Base-by-base conservation (phyloP, 2,888 invertebrate species). In the Leistus spinibarbis region DNA sequence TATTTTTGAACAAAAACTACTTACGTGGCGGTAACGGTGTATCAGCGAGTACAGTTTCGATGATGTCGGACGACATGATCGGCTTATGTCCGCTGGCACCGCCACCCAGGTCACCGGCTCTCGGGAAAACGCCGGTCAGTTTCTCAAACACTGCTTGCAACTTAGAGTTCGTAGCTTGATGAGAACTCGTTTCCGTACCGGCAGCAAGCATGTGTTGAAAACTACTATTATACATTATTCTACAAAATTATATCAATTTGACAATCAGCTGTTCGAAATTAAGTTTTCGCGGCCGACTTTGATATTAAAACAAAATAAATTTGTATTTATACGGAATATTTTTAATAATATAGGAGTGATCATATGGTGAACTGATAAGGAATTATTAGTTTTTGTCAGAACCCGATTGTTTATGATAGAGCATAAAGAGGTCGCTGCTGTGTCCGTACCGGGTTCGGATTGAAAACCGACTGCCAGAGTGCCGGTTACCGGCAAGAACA, bases 401-500 rank as follows among this genome's bases (percentile, higher is more conserved):
- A 4, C 57, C 17, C 17, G 17, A 57, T 57, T 5, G 20, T 57
- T 57, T 57, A 57, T 19, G 7, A 57, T 17, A 57, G 40, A 40
- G 40, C 40, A 40, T 40, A 40, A 2, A 23, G 19, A 64, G 2
- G 23, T 64, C 16, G 16, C 64, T 1, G 1, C n/a, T 23, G 54
- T 40, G 22, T 54, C 69, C 13, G 63, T 54, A n/a, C 70, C 66
- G 57, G 23, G 23, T 57, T 57, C 57, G 66, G 40, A 40, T 40
- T 40, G 40, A 13, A 65, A 72, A 73, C 40, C 66, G 19, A 57
- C 73, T 56, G 60, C 60, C 66, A 53, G 60, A 57, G 66, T 56
- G 60, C 60, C 66, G 67, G 60, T 67, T 57, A 17, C 56, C 66
- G 67, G 73, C 20, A 67, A 71, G 54, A 71, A 73, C 73, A 73